phyloP scores from a whole-genome alignment of 2,888 invertebrate species.

The Creontiades dilutus region DNA sequence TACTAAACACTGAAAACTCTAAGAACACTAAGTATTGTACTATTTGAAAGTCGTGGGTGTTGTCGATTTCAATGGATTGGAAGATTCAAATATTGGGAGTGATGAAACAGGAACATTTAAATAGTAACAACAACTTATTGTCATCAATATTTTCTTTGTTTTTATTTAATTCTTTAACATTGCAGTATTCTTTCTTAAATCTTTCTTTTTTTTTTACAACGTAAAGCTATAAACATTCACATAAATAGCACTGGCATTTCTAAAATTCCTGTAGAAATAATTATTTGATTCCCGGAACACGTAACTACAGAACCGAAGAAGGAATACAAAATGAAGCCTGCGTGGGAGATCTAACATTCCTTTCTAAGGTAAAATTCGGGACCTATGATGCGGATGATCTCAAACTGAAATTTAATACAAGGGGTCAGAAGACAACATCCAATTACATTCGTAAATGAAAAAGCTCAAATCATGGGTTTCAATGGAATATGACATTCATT shows the following conservation, averaged over 20 bases:
- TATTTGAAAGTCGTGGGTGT: too few relatives aligned
- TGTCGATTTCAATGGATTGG: background rate
- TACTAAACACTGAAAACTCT: too few relatives aligned
- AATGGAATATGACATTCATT: background rate
- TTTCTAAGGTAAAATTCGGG: background rate
- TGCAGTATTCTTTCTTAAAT: background rate
- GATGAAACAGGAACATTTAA: background rate
- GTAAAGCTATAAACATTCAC: slow-evolving; percentile 67
- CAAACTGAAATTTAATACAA: background rate
- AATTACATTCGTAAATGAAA: background rate
- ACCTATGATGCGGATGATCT: background rate
- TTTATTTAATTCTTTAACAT: slow-evolving; percentile 56
- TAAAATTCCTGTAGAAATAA: slow-evolving; percentile 24
- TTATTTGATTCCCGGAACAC: background rate
- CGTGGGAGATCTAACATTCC: background rate
- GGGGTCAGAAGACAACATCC: background rate
- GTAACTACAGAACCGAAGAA: background rate
- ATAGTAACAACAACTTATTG: slow-evolving; percentile 30
- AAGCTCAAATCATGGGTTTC: background rate
- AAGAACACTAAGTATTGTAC: too few relatives aligned
- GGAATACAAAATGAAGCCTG: background rate
- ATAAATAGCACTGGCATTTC: slow-evolving; percentile 46
- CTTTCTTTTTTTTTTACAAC: slow-evolving; percentile 48
- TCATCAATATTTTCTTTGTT: slow-evolving; percentile 53
- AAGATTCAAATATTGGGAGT: background rate